Conservation (phyloP, 2,888 invertebrate species). For the Amaurobius ferox region DNA sequence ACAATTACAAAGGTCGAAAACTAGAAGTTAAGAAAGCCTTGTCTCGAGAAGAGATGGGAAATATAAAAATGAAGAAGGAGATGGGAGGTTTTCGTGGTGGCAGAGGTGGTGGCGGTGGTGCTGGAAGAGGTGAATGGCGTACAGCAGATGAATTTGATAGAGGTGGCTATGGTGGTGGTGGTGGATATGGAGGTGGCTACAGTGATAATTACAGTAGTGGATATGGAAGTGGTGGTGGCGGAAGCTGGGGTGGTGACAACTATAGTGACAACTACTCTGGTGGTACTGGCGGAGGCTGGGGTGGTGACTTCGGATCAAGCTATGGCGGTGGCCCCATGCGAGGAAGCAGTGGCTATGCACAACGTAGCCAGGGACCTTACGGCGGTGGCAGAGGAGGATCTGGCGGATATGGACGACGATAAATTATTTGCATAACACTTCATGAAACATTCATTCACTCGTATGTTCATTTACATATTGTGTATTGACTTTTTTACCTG, state of each 20-base stretch:
- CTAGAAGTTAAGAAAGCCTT: constrained; percentile 95
- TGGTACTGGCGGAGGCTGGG: constrained; percentile 75
- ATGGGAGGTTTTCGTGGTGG: constrained; percentile 28
- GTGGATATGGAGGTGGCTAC: constrained; percentile 47
- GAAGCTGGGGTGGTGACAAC: constrained; percentile 77
- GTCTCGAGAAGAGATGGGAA: constrained; percentile 87
- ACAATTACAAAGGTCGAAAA: constrained; percentile 86
- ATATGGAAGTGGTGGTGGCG: constrained; percentile 75
- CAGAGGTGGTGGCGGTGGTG: constrained; percentile 40
- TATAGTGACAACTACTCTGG: constrained; percentile 12
- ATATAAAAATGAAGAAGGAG: constrained; percentile 77
- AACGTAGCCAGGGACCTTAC: constrained; percentile 85
- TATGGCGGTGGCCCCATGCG: constrained; percentile 88
- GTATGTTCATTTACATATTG: constrained; percentile 25
- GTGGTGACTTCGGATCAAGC: constrained; percentile 81
- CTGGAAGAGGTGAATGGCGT: constrained; percentile 69
- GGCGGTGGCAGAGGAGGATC: constrained; percentile 78
- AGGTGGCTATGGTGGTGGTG: constrained; percentile 64
- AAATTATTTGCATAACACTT: not conserved
- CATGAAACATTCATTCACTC: constrained; percentile 1
- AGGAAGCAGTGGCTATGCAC: constrained; percentile 80
- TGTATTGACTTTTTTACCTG: constrained; percentile 35
- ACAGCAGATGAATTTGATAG: constrained; percentile 54
- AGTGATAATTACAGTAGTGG: constrained; percentile 8
- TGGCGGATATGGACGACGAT: constrained; percentile 53